Conservation (phyloP, 2,888 invertebrate species). For the Synanthedon vespiformis region DNA sequence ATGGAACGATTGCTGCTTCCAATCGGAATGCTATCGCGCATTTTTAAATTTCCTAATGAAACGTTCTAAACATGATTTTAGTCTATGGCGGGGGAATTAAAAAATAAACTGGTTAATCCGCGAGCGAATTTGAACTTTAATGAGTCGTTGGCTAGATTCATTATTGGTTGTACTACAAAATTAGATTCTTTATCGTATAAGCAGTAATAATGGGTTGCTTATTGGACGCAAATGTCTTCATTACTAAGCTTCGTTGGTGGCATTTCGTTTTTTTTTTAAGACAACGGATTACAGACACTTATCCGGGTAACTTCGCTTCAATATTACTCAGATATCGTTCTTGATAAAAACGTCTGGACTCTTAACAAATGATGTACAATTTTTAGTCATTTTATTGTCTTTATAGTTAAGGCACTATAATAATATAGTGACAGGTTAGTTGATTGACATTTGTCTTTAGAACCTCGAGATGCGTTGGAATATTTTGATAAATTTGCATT, state of each 20-base stretch:
- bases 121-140: slow-evolving; percentile 8
- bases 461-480: too few relatives aligned
- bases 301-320: background rate
- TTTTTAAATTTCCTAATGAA: slow-evolving; percentile 4
- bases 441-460: too few relatives aligned
- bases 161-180: slow-evolving; percentile 7
- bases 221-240: slow-evolving; percentile 52
- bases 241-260: slow-evolving; percentile 50
- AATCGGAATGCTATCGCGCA: too few relatives aligned
- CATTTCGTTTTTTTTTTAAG: slow-evolving; percentile 3
- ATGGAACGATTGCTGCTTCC: background rate
- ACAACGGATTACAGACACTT: background rate
- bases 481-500: too few relatives aligned
- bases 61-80: slow-evolving; percentile 4
- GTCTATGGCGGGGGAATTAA: slow-evolving; percentile 10
- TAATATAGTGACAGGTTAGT: too few relatives aligned
- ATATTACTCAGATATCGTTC: background rate
- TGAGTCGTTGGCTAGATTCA: slow-evolving; percentile 1
- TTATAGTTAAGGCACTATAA: too few relatives aligned
- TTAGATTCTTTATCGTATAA: slow-evolving; percentile 28
- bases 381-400: too few relatives aligned
- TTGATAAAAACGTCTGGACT: too few relatives aligned
- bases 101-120: slow-evolving; percentile 5
- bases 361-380: too few relatives aligned
- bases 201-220: slow-evolving; percentile 33